These are phyloP conservation scores for Polylopha cassiicola DNA, from an alignment of 2,888 invertebrate genomes.

Conservation along the genomic window DNA sequence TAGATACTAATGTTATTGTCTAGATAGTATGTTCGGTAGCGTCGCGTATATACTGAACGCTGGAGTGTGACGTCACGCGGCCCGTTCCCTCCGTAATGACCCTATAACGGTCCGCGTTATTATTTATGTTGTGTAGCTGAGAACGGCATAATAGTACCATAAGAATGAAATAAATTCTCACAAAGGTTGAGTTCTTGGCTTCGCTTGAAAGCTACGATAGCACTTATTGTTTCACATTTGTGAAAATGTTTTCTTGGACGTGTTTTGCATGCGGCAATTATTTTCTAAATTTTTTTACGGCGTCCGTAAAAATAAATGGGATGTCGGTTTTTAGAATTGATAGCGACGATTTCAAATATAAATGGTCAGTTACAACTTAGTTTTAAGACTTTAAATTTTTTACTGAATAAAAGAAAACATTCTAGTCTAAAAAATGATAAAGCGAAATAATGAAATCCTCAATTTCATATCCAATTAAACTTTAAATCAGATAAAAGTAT, in stretches of 20 bases:
- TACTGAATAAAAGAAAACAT: too few species aligned
- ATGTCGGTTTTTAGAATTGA: slow-evolving; percentile 2
- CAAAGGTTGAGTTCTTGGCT: slow-evolving; percentile 68
- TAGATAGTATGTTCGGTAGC: too few species aligned
- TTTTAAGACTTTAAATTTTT: too few species aligned
- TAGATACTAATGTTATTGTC: too few species aligned
- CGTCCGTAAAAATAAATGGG: slow-evolving; percentile 14
- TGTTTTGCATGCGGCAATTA: slow-evolving; percentile 50
- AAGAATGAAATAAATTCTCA: slow-evolving; percentile 73
- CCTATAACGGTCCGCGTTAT: slow-evolving; percentile 72
- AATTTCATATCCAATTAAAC: slow-evolving; percentile 6
- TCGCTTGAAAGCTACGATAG: slow-evolving; percentile 61
- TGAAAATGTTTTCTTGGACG: slow-evolving; percentile 49
- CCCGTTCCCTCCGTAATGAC: slow-evolving; percentile 68
- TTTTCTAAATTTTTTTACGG: slow-evolving; percentile 25
- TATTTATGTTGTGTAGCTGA: slow-evolving; percentile 75
- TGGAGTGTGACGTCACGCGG: slow-evolving; percentile 51
- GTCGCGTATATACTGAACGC: slow-evolving; percentile 4
- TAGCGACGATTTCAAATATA: too few species aligned
- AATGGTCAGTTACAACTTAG: too few species aligned
- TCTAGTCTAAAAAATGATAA: background rate
- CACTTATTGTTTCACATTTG: slow-evolving; percentile 67
- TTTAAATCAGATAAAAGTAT: slow-evolving; percentile 6
- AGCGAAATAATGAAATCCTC: background rate
- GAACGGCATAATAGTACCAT: slow-evolving; percentile 74